Conservation (phyloP, 2,797 vertebrate species). For the Silurus aristotelis region DNA sequence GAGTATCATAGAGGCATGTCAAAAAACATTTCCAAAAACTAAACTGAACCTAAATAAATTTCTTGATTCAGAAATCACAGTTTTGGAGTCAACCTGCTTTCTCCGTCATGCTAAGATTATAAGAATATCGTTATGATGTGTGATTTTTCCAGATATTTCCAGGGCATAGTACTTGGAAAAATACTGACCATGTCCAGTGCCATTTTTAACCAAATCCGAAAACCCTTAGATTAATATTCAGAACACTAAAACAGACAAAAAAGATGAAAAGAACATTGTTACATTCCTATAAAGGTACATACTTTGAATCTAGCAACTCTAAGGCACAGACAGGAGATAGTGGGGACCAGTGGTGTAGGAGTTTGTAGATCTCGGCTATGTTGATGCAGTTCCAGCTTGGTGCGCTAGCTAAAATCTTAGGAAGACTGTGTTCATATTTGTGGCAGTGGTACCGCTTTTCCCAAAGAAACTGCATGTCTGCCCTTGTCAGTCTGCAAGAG, state of each 20-base stretch:
- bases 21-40: too few species aligned
- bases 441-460: slow-evolving; percentile 86
- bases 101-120: background rate
- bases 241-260: background rate
- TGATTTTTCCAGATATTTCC: background rate
- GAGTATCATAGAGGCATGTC: background rate
- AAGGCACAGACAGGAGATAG: slow-evolving; percentile 86
- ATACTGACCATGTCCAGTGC: too few species aligned
- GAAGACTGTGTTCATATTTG: slow-evolving; percentile 81
- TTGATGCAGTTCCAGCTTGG: slow-evolving; percentile 93
- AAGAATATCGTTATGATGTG: background rate
- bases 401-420: slow-evolving; percentile 87
- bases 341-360: slow-evolving; percentile 86
- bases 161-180: background rate
- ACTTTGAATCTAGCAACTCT: slow-evolving; percentile 93
- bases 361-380: slow-evolving; percentile 85
- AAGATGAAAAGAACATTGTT: background rate
- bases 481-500: slow-evolving; percentile 81
- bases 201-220: background rate
- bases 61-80: background rate
- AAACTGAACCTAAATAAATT: background rate
- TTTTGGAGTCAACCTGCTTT: background rate
- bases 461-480: slow-evolving; percentile 94
- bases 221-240: background rate
- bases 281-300: slow-evolving; percentile 55